Evolutionary conservation across 2,888 invertebrate genomes (phyloP).

Genomic region (Apodemia mormo): DNA sequence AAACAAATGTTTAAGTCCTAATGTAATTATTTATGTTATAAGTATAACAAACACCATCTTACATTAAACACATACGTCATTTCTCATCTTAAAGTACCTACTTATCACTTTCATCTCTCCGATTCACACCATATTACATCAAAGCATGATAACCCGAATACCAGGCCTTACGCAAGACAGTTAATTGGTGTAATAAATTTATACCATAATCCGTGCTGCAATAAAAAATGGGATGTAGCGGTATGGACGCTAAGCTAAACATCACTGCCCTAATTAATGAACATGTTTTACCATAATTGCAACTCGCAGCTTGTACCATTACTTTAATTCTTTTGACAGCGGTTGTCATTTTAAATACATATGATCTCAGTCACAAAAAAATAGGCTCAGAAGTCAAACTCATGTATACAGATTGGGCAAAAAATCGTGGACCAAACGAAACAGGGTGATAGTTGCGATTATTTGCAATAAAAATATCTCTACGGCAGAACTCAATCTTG

Average conservation of each 20-base stretch:
- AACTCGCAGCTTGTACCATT: background rate
- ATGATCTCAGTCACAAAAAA: too few relatives aligned
- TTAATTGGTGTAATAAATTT: constrained; percentile 19
- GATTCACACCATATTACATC: constrained; percentile 9
- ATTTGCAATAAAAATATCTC: too few relatives aligned
- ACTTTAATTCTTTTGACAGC: background rate
- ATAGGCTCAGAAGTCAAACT: too few relatives aligned
- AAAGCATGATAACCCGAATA: constrained; percentile 23
- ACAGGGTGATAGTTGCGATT: too few relatives aligned
- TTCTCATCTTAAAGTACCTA: background rate
- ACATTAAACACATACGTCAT: too few relatives aligned
- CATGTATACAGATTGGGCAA: too few relatives aligned
- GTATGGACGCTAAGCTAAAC: background rate
- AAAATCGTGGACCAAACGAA: too few relatives aligned
- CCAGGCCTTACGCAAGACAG: constrained; percentile 20
- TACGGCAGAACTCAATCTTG: too few relatives aligned
- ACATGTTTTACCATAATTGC: background rate
- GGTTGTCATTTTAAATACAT: too few relatives aligned
- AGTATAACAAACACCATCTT: too few relatives aligned
- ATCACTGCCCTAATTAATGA: background rate
- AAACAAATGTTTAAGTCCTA: too few relatives aligned
- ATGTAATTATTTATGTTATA: too few relatives aligned
- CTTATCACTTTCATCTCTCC: constrained; percentile 14
- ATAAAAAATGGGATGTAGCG: constrained; percentile 8
- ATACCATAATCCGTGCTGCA: constrained; percentile 5